Percentiles rank a stretch among this genome's conserved stretches.
Evolutionary conservation across 2,797 vertebrate species (phyloP).

Genomic region (Danio kyathit): DNA sequence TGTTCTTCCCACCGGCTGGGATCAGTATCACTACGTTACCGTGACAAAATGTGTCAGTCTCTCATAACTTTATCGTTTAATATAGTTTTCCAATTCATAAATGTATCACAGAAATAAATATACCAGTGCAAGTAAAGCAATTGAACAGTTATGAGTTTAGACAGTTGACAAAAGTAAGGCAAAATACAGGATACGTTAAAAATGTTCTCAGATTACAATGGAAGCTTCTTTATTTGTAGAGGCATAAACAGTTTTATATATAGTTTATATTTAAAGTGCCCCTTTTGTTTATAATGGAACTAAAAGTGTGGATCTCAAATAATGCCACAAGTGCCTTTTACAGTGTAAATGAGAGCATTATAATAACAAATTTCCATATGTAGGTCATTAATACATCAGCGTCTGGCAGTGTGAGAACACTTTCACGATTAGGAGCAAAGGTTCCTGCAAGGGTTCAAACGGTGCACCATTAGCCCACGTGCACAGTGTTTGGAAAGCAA

Average conservation of each 20-base stretch:
- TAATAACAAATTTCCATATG: neutral
- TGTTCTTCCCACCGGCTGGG: neutral
- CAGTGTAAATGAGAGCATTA: neutral
- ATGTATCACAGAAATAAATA: neutral
- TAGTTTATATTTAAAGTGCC: neutral
- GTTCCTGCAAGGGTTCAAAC: slow-evolving; percentile 44
- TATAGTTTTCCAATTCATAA: too few relatives aligned
- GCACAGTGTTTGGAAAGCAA: slow-evolving; percentile 41
- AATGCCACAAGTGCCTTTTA: neutral
- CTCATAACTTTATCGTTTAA: neutral
- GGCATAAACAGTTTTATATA: neutral
- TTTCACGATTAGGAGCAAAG: slow-evolving; percentile 39
- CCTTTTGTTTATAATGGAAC: neutral
- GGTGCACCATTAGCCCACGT: slow-evolving; percentile 52
- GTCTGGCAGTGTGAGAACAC: slow-evolving; percentile 36
- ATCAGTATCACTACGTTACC: too few relatives aligned
- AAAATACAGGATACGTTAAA: too few relatives aligned
- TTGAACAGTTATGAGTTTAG: too few relatives aligned
- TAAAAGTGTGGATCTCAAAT: neutral
- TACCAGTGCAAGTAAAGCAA: too few relatives aligned
- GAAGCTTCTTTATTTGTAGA: too few relatives aligned
- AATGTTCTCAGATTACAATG: too few relatives aligned
- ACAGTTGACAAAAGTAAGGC: too few relatives aligned
- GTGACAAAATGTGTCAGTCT: neutral
- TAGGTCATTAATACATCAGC: slow-evolving; percentile 20